A percentile compares a stretch with the other conserved stretches of the same genome.
Evolutionary conservation across 2,113 vertebrate genomes (phyloP).

Genomic region (Cairina moschata): DNA sequence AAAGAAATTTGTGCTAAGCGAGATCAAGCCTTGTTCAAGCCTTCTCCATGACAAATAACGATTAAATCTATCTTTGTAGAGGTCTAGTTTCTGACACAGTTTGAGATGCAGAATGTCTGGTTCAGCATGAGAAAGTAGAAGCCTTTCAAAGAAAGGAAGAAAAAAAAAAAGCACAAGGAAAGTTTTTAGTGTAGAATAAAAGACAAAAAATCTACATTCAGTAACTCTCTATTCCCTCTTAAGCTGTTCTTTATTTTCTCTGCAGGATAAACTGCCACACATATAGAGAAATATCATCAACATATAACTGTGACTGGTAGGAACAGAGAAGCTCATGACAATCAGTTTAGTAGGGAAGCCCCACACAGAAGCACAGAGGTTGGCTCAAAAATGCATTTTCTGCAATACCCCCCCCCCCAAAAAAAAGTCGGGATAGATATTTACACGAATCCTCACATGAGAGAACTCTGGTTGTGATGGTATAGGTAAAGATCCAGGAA

Average conservation of each 20-base stretch:
- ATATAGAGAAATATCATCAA: not conserved
- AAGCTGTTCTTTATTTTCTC: not conserved
- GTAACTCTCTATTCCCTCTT: not conserved
- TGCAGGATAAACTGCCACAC: not conserved
- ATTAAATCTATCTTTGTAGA: not conserved
- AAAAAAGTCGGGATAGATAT: not conserved
- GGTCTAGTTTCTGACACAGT: not conserved
- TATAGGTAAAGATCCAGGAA: slow-evolving; percentile 78
- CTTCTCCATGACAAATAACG: not conserved
- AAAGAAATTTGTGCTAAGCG: not conserved
- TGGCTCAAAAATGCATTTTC: not conserved
- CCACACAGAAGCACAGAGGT: not conserved
- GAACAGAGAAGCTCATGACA: not conserved
- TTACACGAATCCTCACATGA: slow-evolving; percentile 81
- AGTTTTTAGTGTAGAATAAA: not conserved
- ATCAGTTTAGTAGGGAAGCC: not conserved
- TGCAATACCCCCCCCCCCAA: not conserved
- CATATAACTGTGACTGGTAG: not conserved
- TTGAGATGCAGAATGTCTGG: not conserved
- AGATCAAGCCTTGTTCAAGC: not conserved
- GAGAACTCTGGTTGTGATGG: slow-evolving; percentile 94
- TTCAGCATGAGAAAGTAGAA: not conserved
- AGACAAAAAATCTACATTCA: not conserved
- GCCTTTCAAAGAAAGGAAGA: not conserved
- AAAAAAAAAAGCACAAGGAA: not conserved